Evolutionary conservation across 2,797 vertebrate genomes (phyloP).

Genomic region (Crax fasciolata): DNA sequence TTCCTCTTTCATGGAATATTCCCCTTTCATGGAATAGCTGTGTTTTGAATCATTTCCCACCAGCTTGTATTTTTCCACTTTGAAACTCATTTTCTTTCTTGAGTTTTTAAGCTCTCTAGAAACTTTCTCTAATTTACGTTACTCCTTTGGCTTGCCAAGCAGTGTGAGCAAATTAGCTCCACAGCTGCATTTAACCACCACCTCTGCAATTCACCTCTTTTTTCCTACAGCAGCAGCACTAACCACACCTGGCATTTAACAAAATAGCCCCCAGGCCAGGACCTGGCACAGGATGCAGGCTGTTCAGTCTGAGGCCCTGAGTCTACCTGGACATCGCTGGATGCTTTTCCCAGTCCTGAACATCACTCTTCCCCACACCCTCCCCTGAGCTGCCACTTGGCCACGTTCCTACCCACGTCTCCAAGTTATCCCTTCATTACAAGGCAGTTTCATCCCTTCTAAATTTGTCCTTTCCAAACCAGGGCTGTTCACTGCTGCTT

Average conservation of each 20-base stretch:
- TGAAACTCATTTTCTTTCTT: not conserved
- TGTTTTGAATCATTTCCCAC: not conserved
- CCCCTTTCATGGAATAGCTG: not conserved
- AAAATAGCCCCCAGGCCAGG: not conserved
- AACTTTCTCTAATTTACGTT: not conserved
- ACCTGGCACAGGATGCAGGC: not conserved
- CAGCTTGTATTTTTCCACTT: not conserved
- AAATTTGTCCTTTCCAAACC: constrained; percentile 26
- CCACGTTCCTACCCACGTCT: not conserved
- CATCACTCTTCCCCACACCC: not conserved
- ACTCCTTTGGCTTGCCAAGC: not conserved
- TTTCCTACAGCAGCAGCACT: not conserved
- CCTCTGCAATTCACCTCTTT: not conserved
- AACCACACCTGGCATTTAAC: not conserved
- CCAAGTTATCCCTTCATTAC: not conserved
- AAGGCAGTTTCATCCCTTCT: not conserved
- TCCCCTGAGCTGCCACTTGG: not conserved
- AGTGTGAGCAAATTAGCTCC: not conserved
- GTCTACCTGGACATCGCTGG: not conserved
- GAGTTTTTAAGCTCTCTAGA: not conserved
- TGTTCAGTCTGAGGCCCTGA: not conserved
- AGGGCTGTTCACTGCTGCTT: constrained; percentile 40
- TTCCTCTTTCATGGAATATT: not conserved
- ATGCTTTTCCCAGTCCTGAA: not conserved
- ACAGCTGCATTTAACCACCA: not conserved